These are phyloP conservation scores for Perdita meconis DNA, from an alignment of 2,888 invertebrate genomes.

Conservation along the genomic window DNA sequence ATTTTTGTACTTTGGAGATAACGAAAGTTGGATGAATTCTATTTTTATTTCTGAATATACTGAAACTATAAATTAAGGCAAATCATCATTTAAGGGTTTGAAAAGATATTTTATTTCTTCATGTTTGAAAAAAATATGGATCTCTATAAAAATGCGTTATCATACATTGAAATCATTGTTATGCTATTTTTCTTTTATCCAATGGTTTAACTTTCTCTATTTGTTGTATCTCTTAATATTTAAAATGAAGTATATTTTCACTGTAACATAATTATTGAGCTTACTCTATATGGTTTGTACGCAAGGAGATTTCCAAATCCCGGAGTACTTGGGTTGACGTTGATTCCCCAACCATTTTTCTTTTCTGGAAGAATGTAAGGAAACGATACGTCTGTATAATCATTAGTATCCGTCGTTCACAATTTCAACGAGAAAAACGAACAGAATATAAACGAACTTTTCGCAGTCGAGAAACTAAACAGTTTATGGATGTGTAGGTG, in stretches of 20 bases:
- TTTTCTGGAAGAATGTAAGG: slow-evolving; percentile 91
- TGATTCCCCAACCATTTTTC: slow-evolving; percentile 98
- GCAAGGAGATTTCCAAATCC: slow-evolving; percentile 98
- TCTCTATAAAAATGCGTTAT: too few species aligned
- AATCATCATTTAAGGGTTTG: too few species aligned
- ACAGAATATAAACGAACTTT: slow-evolving; percentile 49
- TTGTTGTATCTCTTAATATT: neutral
- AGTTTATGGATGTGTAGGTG: neutral
- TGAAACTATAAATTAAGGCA: too few species aligned
- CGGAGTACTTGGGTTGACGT: slow-evolving; percentile 99
- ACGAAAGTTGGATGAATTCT: too few species aligned
- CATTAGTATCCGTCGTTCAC: slow-evolving; percentile 74
- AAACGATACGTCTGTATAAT: slow-evolving; percentile 83
- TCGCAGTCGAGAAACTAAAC: slow-evolving; percentile 16
- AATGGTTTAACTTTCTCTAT: too few species aligned
- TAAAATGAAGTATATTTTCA: too few species aligned
- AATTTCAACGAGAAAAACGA: slow-evolving; percentile 36
- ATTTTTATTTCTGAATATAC: too few species aligned
- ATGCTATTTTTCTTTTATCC: too few species aligned
- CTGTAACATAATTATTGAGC: slow-evolving; percentile 78
- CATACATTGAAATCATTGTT: too few species aligned
- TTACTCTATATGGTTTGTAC: slow-evolving; percentile 99
- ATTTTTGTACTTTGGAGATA: too few species aligned
- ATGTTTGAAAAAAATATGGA: too few species aligned
- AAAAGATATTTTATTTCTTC: too few species aligned